Evolutionary conservation across 2,888 invertebrate species (phyloP).

Genomic region (Melipona beecheii): DNA sequence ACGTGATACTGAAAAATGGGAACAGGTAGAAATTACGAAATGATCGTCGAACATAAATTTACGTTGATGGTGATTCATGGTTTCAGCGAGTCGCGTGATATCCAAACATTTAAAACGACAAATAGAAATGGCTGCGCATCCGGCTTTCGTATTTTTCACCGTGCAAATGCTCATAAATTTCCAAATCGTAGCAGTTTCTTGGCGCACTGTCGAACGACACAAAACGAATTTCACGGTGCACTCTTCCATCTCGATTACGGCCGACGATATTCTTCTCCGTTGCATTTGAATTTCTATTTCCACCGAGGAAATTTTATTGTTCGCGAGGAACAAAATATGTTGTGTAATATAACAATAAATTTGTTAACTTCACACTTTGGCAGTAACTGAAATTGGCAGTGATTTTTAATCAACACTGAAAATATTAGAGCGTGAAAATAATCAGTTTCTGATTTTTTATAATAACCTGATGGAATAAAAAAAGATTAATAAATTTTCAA

Average conservation of each 20-base stretch:
- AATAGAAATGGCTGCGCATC: constrained; percentile 4
- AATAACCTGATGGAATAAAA: too few relatives aligned
- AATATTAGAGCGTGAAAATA: too few relatives aligned
- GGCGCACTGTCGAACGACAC: neutral
- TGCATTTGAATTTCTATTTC: neutral
- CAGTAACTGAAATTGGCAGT: neutral
- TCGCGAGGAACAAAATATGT: neutral
- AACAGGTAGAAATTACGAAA: neutral
- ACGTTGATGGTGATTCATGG: neutral
- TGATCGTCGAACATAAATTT: neutral
- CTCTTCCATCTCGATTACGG: neutral
- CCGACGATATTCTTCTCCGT: neutral
- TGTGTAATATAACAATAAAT: neutral
- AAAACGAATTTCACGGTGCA: constrained; percentile 21
- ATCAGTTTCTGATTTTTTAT: too few relatives aligned
- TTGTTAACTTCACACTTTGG: neutral
- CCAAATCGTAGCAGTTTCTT: constrained; percentile 28
- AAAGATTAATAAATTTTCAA: too few relatives aligned
- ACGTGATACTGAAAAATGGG: neutral
- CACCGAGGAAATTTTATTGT: neutral
- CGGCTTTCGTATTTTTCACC: neutral
- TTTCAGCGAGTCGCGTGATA: neutral
- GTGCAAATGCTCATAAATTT: constrained; percentile 21
- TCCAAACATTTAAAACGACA: neutral
- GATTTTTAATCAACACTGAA: neutral